These are phyloP conservation scores for Podarcis cretensis DNA, from an alignment of 2,113 vertebrate genomes.

Conservation along the genomic window DNA sequence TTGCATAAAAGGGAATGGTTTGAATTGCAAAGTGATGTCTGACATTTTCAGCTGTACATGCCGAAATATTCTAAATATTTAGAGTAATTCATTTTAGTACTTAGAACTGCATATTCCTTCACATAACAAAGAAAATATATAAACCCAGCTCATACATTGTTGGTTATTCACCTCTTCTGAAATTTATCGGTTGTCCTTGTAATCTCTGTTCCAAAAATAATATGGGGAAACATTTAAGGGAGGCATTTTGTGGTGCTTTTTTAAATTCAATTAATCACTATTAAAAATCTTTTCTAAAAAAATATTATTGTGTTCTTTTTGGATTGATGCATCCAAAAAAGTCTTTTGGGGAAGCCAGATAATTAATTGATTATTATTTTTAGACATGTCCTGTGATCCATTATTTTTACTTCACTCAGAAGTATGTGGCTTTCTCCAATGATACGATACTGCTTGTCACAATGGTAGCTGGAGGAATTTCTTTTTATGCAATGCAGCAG, in stretches of 20 bases:
- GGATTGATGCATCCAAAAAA: slow-evolving; percentile 47
- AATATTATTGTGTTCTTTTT: slow-evolving; percentile 51
- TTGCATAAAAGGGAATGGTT: neutral
- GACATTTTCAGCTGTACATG: slow-evolving; percentile 4
- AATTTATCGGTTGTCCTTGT: slow-evolving; percentile 21
- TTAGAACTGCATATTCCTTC: neutral
- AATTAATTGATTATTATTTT: slow-evolving; percentile 45
- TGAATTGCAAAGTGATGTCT: accelerated
- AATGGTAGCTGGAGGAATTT: neutral
- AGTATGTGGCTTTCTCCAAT: neutral
- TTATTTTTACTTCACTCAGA: neutral
- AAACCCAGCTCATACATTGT: neutral
- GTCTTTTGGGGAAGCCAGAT: slow-evolving; percentile 47
- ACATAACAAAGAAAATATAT: neutral
- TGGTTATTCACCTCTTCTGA: slow-evolving; percentile 11
- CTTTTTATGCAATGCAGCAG: neutral
- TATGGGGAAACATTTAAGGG: slow-evolving; percentile 15
- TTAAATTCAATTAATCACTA: slow-evolving; percentile 25
- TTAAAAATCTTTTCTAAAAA: slow-evolving; percentile 36
- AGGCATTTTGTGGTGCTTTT: slow-evolving; percentile 48
- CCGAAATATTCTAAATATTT: neutral
- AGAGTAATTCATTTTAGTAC: accelerated
- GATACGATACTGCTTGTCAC: neutral
- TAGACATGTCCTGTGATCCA: slow-evolving; percentile 22
- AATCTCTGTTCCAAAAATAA: neutral